Conservation (phyloP, 2,797 vertebrate species). For the Helarctos malayanus region DNA sequence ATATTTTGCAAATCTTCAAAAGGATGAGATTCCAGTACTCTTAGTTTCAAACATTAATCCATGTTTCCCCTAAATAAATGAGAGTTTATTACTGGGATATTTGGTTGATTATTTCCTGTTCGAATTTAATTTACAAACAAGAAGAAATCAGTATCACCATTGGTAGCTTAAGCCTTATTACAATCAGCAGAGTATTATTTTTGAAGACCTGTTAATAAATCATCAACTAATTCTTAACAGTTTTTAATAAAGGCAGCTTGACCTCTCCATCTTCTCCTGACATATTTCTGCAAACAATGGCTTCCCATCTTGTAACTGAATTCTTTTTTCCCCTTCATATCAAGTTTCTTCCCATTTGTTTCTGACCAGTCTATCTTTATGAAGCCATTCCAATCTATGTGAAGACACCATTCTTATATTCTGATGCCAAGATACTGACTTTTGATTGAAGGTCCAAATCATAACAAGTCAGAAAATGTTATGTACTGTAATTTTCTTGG, state of each 20-base stretch:
- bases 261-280: background rate
- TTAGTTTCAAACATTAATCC: conserved; percentile 45
- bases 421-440: background rate
- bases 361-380: background rate
- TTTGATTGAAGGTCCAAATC: conserved; percentile 63
- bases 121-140: conserved; percentile 47
- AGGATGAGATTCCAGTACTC: background rate
- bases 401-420: background rate
- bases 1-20: background rate
- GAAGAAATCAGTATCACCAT: background rate
- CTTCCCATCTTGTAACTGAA: background rate
- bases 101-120: conserved; percentile 43
- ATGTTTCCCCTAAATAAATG: background rate
- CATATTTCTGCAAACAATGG: background rate
- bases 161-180: background rate
- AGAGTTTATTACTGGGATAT: conserved; percentile 46
- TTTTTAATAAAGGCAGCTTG: background rate
- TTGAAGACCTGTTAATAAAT: conserved; percentile 25
- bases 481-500: background rate
- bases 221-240: background rate
- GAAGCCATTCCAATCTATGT: background rate
- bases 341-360: background rate
- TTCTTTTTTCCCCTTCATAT: background rate
- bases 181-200: background rate
- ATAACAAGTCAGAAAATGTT: conserved; percentile 46